Conservation (phyloP, 2,888 invertebrate genomes). For the Synanthedon vespiformis region DNA sequence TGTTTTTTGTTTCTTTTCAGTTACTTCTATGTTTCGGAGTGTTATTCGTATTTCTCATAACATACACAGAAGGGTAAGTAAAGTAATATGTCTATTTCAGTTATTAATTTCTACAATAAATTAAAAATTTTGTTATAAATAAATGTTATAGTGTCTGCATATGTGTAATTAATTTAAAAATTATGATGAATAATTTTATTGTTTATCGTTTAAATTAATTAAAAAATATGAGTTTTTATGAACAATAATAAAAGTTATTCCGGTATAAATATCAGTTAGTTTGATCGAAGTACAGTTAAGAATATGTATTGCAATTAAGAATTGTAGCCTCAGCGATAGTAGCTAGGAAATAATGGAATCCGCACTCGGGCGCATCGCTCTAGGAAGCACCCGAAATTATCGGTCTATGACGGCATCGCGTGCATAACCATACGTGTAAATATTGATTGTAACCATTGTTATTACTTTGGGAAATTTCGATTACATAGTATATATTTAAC, state of each 20-base stretch:
- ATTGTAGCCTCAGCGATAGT: background rate
- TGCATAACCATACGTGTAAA: background rate
- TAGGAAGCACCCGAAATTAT: slow-evolving; percentile 16
- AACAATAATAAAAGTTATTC: background rate
- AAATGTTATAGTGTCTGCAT: too few relatives aligned
- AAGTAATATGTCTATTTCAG: background rate
- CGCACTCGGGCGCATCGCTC: slow-evolving; percentile 23
- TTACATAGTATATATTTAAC: too few relatives aligned
- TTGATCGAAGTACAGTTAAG: background rate
- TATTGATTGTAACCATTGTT: too few relatives aligned
- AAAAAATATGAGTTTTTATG: too few relatives aligned
- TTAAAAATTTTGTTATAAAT: too few relatives aligned
- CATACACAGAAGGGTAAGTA: slow-evolving; percentile 33
- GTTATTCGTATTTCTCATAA: slow-evolving; percentile 23
- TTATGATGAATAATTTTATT: too few relatives aligned
- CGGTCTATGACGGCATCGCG: slow-evolving; percentile 26
- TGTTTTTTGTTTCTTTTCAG: slow-evolving; percentile 21
- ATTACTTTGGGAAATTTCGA: too few relatives aligned
- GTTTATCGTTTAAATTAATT: too few relatives aligned
- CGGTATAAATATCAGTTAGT: background rate
- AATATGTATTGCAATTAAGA: background rate
- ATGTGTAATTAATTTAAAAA: too few relatives aligned
- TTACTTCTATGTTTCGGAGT: slow-evolving; percentile 29
- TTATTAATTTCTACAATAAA: background rate
- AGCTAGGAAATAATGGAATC: slow-evolving; percentile 12